phyloP scores from a whole-genome alignment of 2,888 invertebrate species.

The Caenorhabditis panamensis region DNA sequence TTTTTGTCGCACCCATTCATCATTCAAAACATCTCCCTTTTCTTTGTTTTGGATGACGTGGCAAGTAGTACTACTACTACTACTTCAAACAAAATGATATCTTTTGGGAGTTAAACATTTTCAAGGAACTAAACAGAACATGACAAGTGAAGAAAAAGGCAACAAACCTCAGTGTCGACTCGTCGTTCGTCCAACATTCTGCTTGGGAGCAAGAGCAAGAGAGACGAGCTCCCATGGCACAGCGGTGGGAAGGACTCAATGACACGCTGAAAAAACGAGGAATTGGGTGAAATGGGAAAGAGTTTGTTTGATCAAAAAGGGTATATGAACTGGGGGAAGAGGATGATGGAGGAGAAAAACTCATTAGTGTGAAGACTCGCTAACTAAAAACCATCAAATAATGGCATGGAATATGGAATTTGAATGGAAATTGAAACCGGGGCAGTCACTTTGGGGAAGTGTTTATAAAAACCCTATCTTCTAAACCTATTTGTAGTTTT shows the following conservation, averaged over 20 bases:
- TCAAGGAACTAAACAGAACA: background rate
- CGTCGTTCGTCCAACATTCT: slow-evolving; percentile 58
- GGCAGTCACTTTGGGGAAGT: too few relatives aligned
- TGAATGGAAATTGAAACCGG: too few relatives aligned
- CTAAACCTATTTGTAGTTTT: too few relatives aligned
- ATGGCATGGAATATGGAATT: background rate
- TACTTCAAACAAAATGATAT: slow-evolving; percentile 3
- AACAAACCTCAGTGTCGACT: slow-evolving; percentile 57
- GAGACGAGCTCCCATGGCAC: slow-evolving; percentile 59
- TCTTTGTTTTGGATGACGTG: slow-evolving; percentile 9
- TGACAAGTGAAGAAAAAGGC: background rate
- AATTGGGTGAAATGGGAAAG: background rate
- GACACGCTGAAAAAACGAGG: slow-evolving; percentile 4
- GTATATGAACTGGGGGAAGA: background rate
- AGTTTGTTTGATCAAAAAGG: background rate
- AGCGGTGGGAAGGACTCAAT: background rate
- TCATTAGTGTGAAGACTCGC: background rate
- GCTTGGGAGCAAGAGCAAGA: slow-evolving; percentile 62
- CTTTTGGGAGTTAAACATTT: slow-evolving; percentile 13
- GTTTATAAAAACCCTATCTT: too few relatives aligned
- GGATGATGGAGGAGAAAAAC: background rate
- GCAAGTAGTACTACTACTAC: background rate
- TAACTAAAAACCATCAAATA: background rate
- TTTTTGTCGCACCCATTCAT: slow-evolving; percentile 19
- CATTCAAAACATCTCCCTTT: slow-evolving; percentile 10